phyloP scores from a whole-genome alignment of 2,797 vertebrate species.

The Anniella stebbinsi region DNA sequence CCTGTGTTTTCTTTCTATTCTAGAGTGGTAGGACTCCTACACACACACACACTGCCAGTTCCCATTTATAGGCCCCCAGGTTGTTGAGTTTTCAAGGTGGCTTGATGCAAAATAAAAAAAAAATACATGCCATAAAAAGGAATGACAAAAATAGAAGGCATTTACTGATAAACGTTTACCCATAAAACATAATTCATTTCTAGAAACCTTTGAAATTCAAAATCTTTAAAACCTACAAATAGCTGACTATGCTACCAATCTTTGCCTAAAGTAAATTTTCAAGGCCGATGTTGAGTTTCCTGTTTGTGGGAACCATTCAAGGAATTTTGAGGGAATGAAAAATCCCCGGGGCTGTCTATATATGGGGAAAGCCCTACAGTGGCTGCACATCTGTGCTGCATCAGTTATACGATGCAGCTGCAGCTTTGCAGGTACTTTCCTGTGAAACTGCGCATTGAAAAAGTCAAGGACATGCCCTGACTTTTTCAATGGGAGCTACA shows the following conservation, averaged over 20 bases:
- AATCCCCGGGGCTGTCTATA: not conserved
- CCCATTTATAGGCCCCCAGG: not conserved
- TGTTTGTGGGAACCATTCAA: not conserved
- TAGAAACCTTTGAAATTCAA: not conserved
- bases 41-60: not conserved
- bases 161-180: accelerated
- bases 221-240: not conserved
- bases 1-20: constrained; percentile 38
- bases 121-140: not conserved
- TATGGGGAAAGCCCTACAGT: no score
- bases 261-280: not conserved
- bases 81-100: not conserved
- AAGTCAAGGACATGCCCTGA: no score
- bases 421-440: no score
- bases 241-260: not conserved
- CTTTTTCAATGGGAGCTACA: no score
- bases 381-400: no score
- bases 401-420: no score
- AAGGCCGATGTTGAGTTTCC: not conserved
- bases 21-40: not conserved
- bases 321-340: not conserved
- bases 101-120: not conserved
- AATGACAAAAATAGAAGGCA: not conserved
- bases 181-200: not conserved
- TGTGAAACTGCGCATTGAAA: no score